Conservation (phyloP, 2,888 invertebrate species). For the Phragmatobia fuliginosa region DNA sequence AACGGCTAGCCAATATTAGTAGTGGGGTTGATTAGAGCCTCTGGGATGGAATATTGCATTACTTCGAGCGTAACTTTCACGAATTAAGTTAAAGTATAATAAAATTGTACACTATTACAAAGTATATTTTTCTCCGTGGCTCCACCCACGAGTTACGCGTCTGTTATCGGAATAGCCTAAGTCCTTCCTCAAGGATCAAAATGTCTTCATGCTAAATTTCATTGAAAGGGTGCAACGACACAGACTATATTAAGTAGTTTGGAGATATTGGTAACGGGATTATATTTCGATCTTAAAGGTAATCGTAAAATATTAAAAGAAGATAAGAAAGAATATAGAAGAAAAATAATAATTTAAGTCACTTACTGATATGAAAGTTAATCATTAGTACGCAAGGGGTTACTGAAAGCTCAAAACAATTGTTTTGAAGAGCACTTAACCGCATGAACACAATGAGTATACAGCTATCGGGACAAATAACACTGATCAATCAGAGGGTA, state of each 20-base stretch:
- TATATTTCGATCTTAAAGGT: not conserved
- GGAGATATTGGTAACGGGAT: not conserved
- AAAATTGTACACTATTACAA: too few species aligned
- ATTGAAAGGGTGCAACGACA: too few species aligned
- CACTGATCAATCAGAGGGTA: constrained; percentile 72
- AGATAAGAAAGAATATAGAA: not conserved
- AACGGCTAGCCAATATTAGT: constrained; percentile 67
- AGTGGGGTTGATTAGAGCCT: constrained; percentile 55
- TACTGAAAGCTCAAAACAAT: constrained; percentile 48
- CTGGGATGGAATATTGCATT: constrained; percentile 58
- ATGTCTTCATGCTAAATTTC: too few species aligned
- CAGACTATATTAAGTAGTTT: too few species aligned
- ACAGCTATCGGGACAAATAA: constrained; percentile 71
- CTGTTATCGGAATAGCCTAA: too few species aligned
- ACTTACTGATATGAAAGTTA: not conserved
- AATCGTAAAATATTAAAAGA: not conserved
- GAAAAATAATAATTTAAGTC: not conserved
- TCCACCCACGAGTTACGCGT: too few species aligned
- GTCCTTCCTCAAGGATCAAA: too few species aligned
- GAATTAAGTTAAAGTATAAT: constrained; percentile 30
- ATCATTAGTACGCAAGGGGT: constrained; percentile 22
- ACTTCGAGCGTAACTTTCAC: constrained; percentile 49
- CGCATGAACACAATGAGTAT: constrained; percentile 66
- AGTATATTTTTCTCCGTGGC: too few species aligned
- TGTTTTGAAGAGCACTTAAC: constrained; percentile 65